Evolutionary conservation across 1,140 invertebrate species (phyloP).

Genomic region (Trichonephila clavata): DNA sequence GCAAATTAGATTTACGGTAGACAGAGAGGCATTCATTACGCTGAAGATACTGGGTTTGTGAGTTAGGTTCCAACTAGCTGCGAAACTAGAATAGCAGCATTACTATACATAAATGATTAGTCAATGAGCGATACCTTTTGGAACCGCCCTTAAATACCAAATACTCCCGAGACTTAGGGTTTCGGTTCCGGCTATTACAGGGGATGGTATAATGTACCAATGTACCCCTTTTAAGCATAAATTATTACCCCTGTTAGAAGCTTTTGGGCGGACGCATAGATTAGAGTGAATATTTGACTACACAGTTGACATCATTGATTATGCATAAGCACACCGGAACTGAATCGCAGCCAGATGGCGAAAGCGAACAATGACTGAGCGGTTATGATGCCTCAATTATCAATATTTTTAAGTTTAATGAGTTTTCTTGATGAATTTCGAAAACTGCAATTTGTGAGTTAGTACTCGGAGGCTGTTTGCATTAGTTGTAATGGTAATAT

Average conservation of each 20-base stretch:
- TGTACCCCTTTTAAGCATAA: conserved; percentile 36
- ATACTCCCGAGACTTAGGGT: conserved; percentile 10
- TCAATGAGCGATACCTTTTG: conserved; percentile 38
- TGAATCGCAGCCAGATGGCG: background rate
- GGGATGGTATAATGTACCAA: background rate
- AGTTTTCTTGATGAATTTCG: background rate
- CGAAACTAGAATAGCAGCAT: background rate
- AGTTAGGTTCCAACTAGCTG: background rate
- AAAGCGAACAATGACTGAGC: background rate
- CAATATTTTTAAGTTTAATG: background rate
- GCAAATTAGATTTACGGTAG: background rate
- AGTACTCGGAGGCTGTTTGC: no score
- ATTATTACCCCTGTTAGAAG: conserved; percentile 30
- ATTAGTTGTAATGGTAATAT: no score
- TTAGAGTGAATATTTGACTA: conserved; percentile 26
- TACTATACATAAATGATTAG: conserved; percentile 65
- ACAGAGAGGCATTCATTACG: background rate
- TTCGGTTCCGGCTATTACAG: background rate
- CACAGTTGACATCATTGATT: conserved; percentile 3
- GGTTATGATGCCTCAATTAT: background rate
- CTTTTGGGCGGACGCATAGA: background rate
- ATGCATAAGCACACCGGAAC: background rate
- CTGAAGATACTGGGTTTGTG: background rate
- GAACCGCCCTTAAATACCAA: conserved; percentile 53
- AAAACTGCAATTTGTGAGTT: background rate